Percentiles rank a stretch among this genome's conserved stretches.
Evolutionary conservation across 92 coral and sea anemone genomes (phyloP).

Genomic region (Plumapathes pennacea): DNA sequence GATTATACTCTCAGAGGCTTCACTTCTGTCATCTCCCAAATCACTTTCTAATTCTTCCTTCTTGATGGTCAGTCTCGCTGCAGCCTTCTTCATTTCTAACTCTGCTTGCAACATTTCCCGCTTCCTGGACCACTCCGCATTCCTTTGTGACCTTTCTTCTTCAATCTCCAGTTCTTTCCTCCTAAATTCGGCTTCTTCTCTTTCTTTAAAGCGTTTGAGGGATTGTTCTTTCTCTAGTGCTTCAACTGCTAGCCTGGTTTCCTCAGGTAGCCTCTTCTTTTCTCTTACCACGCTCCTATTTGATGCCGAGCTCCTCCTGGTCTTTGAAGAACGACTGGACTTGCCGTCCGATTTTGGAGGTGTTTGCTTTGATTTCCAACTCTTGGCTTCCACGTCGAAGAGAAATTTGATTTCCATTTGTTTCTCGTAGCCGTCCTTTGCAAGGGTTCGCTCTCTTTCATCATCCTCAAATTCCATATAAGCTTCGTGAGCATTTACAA

Average conservation of each 20-base stretch:
- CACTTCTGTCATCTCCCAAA: too few species aligned
- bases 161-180: slow-evolving; percentile 14
- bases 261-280: slow-evolving; percentile 14
- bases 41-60: too few species aligned
- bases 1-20: too few species aligned
- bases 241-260: slow-evolving; percentile 16
- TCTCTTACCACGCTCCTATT: slow-evolving; percentile 22
- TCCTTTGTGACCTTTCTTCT: slow-evolving; percentile 9
- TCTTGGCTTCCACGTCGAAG: slow-evolving; percentile 11
- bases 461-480: slow-evolving; percentile 42
- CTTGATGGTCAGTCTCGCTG: too few species aligned
- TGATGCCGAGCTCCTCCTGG: slow-evolving; percentile 4
- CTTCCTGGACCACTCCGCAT: slow-evolving; percentile 19
- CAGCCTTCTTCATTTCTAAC: too few species aligned
- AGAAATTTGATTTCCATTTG: slow-evolving; percentile 26
- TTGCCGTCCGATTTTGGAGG: too few species aligned
- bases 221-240: slow-evolving; percentile 33
- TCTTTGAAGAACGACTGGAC: too few species aligned
- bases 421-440: slow-evolving; percentile 40
- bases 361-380: slow-evolving; percentile 13
- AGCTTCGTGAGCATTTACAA: slow-evolving; percentile 39
- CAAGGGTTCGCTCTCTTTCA: slow-evolving; percentile 35
- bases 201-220: slow-evolving; percentile 27
- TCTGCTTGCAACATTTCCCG: too few species aligned
- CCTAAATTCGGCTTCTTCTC: slow-evolving; percentile 12